Conservation (phyloP, 2,888 invertebrate species). For the Macrosoma leucophasiata region DNA sequence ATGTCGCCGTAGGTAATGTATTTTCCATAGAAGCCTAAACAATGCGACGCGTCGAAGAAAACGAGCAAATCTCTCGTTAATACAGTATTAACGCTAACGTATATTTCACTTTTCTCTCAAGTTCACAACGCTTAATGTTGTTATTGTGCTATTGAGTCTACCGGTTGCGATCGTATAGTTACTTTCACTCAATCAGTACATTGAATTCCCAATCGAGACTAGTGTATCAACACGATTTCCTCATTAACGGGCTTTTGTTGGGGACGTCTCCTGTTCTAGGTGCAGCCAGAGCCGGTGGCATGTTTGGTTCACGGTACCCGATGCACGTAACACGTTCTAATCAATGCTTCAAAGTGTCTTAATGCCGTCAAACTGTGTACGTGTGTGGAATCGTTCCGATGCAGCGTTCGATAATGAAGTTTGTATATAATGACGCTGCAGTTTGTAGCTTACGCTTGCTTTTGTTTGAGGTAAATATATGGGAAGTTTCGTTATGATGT, state of each 20-base stretch:
- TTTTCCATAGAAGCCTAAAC: constrained; percentile 29
- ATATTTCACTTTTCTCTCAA: constrained; percentile 32
- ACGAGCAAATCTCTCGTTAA: constrained; percentile 24
- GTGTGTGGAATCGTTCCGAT: constrained; percentile 20
- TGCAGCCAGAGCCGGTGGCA: constrained; percentile 6
- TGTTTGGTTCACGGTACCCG: constrained; percentile 32
- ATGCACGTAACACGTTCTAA: constrained; percentile 39
- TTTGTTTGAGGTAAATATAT: no score
- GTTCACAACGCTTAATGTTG: constrained; percentile 35
- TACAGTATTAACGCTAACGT: constrained; percentile 25
- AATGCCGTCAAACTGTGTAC: constrained; percentile 22
- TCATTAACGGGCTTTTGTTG: constrained; percentile 68
- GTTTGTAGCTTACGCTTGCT: no score
- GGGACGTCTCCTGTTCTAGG: constrained; percentile 29
- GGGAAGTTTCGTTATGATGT: no score
- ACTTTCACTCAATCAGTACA: constrained; percentile 61
- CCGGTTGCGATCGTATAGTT: constrained; percentile 35
- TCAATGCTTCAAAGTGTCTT: constrained; percentile 48
- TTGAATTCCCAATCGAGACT: constrained; percentile 41
- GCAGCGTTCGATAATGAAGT: no score
- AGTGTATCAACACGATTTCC: constrained; percentile 56
- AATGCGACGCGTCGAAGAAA: constrained; percentile 23
- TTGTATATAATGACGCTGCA: no score
- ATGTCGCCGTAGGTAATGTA: constrained; percentile 28
- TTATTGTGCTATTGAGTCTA: constrained; percentile 21